Evolutionary conservation across 2,797 vertebrate genomes (phyloP).

Genomic region (Sebastolobus altivelis): DNA sequence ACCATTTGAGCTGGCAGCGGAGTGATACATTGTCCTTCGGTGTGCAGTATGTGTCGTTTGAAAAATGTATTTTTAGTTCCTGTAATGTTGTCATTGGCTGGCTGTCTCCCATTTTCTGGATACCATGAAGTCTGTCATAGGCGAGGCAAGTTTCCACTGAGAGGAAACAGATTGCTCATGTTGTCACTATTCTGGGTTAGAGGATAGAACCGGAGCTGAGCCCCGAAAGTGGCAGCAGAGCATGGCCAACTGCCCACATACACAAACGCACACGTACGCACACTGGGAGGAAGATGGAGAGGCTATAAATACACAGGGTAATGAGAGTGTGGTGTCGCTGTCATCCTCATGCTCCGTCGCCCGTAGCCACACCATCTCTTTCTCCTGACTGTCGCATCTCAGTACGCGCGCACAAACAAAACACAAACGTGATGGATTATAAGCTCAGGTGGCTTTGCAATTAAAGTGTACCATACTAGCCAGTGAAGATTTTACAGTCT

Average conservation of each 20-base stretch:
- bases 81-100: conserved; percentile 39
- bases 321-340: conserved; percentile 75
- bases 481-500: not conserved
- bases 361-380: conserved; percentile 54
- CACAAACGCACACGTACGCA: conserved; percentile 39
- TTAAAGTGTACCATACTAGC: conserved; percentile 9
- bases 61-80: conserved; percentile 53
- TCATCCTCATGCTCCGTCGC: conserved; percentile 66
- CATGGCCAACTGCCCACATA: conserved; percentile 67
- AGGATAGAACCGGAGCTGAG: conserved; percentile 64
- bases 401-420: conserved; percentile 30
- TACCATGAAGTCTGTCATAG: conserved; percentile 45
- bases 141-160: conserved; percentile 52
- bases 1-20: conserved; percentile 15
- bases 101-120: conserved; percentile 48
- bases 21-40: conserved; percentile 16
- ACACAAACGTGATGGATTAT: conserved; percentile 26
- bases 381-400: conserved; percentile 50
- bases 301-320: conserved; percentile 81
- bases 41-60: conserved; percentile 30
- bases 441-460: conserved; percentile 13
- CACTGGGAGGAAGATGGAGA: conserved; percentile 71
- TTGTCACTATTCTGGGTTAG: conserved; percentile 71
- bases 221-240: conserved; percentile 70
- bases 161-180: conserved; percentile 72